Evolutionary conservation across 2,797 vertebrate genomes (phyloP), one percentile per base, ranked within the genome.

Genomic region (Chiloscyllium punctatum): DNA sequence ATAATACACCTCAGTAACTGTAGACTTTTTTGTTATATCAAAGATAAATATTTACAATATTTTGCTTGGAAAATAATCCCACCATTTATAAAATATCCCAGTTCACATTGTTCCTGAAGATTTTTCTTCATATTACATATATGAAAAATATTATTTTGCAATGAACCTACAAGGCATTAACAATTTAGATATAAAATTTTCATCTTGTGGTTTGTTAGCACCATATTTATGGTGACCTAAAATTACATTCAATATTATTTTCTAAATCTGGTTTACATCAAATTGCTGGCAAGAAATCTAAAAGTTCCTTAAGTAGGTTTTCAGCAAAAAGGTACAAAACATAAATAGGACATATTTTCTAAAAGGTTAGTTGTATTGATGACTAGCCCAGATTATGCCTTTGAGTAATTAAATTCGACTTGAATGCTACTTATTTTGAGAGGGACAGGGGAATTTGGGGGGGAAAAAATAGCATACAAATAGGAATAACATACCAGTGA

Each of bases 11-110:
- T 77, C 15, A 74, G 94, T 8, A 74, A 77, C 74, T 53, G 48
- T 95, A 95, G 74, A 77, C 30, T 33, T 74, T 62, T 94, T 77
- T 95, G 94, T 74, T 30, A 74, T 53, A 95, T 95, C 94, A 95
- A 95, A 95, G 94, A 74, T 95, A 95, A 95, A 95, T 95, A 95
- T 95, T 95, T 95, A 95, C 94, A 95, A 66, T 94, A 48, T 72
- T 48, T 71, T 94, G 53, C 37, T 94, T 42, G 68, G n/a, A 94
- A 94, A 94, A 95, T 77, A 95, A 77, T 72, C 69, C 88, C 88
- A 91, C 88, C 88, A 91, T 57, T 95, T 95, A 95, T 72, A 95
- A 95, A 95, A 95, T 95, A 95, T 95, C 71, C 94, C 94, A 95
- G 71, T 51, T 95, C 94, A 95, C 94, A 95, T 95, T 95, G 77